Base-by-base conservation (phyloP, 2,797 vertebrate species). In the Hemibagrus guttatus region DNA sequence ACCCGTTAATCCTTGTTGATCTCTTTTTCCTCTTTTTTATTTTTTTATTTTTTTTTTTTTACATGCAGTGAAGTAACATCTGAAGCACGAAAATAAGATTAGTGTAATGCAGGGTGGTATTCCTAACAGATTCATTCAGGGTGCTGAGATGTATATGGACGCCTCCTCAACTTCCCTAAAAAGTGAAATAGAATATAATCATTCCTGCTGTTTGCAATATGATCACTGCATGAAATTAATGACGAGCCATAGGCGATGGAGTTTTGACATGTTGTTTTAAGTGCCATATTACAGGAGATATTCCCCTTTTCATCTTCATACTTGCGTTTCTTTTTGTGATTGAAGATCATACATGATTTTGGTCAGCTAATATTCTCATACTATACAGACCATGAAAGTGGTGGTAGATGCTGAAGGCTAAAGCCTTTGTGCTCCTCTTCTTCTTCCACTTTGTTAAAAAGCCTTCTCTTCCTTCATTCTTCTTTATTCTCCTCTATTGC, bases 61-160 rank as follows among this genome's bases (percentile, higher is more conserved):
- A 14, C 75, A 75, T 59, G n/a, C 12, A 23, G 80, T 69, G 46
- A 69, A 84, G 83, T 89, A 78, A 84, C 49, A 85, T 78, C 54
- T 63, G 49, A 61, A 56, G 31, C 83, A 64, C 59, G 66, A 69
- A 35, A 61, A 76, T 66, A 63, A 83, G 68, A 88, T 87, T 68
- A 68, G 49, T 31, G 81, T 31, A 85, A 88, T 83, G 76, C 26
- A 8, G 52, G 66, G 84, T 89, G 74, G 84, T 89, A 69, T 75
- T 89, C 75, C 85, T 78, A 85, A 79, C 63, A 79, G 85, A 81
- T 81, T 89, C 87, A 58, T 23, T 81, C 81, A 52, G 26, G 54
- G 54, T 72, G 35, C 7, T 74, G 85, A 59, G 46, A 82, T 46
- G 8, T 46, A 46, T 46, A 69, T 21, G 9, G 42, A 52, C 79